A percentile compares a stretch with the other conserved stretches of the same genome.
These are phyloP conservation scores for Buteo buteo DNA, from an alignment of 2,113 vertebrate species.

Conservation along the genomic window DNA sequence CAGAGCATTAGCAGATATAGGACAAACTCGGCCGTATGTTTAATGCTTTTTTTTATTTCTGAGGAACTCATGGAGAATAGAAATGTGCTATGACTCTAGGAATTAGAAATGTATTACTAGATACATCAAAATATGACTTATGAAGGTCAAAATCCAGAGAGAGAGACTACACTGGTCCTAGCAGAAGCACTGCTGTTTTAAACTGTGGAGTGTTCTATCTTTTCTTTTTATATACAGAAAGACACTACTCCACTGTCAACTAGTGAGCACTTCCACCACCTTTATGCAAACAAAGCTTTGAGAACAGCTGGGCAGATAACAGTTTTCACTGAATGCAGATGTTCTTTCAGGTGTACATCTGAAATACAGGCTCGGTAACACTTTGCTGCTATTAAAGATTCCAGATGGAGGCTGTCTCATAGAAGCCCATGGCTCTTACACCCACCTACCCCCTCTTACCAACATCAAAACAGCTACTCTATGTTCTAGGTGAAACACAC, in stretches of 20 bases:
- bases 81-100: neutral
- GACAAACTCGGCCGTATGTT: neutral
- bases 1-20: neutral
- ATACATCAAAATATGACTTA: neutral
- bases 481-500: neutral
- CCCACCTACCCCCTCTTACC: fast-evolving
- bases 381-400: neutral
- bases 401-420: neutral
- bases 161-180: neutral
- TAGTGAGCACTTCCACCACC: neutral
- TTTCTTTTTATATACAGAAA: neutral
- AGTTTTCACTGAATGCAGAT: neutral
- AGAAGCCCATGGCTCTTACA: neutral
- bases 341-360: neutral
- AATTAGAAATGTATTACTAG: neutral
- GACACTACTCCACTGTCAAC: neutral
- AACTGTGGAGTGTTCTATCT: neutral
- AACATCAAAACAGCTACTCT: neutral
- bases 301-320: neutral
- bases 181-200: neutral
- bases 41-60: neutral
- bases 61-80: neutral
- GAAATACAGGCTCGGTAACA: neutral
- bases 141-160: neutral
- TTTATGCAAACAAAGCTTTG: neutral